Evolutionary conservation across 2,113 vertebrate genomes (phyloP).

Genomic region (Alethe castanea): DNA sequence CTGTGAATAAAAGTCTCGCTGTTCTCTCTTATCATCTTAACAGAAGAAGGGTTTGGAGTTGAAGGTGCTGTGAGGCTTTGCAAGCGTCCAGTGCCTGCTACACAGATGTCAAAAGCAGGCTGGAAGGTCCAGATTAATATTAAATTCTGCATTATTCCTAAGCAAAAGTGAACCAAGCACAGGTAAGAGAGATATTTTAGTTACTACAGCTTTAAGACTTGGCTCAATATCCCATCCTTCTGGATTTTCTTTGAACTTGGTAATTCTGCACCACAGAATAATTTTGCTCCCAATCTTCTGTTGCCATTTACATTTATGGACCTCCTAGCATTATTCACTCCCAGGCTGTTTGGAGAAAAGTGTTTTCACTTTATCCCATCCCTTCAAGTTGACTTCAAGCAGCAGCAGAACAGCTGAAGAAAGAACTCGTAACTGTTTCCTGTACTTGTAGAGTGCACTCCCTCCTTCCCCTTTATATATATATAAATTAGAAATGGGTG

Average conservation of each 20-base stretch:
- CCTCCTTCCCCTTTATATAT: background rate
- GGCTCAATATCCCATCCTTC: background rate
- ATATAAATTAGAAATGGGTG: background rate
- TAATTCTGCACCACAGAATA: background rate
- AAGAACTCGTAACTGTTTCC: background rate
- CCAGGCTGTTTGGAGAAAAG: background rate
- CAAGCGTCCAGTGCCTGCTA: background rate
- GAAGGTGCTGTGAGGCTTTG: background rate
- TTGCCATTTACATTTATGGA: background rate
- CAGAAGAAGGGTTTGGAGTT: background rate
- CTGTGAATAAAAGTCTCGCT: background rate
- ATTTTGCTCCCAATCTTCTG: background rate
- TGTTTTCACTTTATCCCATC: background rate
- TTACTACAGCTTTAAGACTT: background rate
- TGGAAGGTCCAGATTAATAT: background rate
- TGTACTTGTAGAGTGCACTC: background rate
- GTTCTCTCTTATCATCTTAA: background rate
- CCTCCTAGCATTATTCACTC: background rate
- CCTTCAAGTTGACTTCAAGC: background rate
- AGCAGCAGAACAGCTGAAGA: background rate
- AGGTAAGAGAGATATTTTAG: background rate
- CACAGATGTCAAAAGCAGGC: background rate
- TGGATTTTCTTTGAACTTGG: background rate
- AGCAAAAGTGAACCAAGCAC: background rate
- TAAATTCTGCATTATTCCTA: background rate